A percentile compares a stretch with the other conserved stretches of the same genome.
Evolutionary conservation across 1,140 invertebrate species (phyloP).

Genomic region (Pseudomyrmex gracilis): DNA sequence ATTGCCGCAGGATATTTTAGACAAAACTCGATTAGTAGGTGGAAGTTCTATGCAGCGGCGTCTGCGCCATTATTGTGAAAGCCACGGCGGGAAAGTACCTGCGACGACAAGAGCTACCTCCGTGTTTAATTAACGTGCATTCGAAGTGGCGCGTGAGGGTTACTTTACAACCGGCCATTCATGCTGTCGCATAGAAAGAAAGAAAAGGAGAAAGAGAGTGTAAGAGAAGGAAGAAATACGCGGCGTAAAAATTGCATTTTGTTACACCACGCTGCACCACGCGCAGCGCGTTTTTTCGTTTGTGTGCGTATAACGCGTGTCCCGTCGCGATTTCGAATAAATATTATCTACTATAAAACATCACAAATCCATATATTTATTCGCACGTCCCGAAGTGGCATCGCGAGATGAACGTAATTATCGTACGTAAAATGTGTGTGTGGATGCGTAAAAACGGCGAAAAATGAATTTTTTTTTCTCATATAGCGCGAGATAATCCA

Average conservation of each 20-base stretch:
- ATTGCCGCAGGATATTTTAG: conserved; percentile 74
- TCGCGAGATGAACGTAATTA: conserved; percentile 33
- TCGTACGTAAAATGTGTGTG: conserved; percentile 28
- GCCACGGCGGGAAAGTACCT: conserved; percentile 71
- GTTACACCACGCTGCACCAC: no score
- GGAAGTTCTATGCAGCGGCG: conserved; percentile 68
- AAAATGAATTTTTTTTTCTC: conserved; percentile 56
- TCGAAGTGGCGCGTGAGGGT: conserved; percentile 61
- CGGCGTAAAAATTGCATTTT: conserved; percentile 38
- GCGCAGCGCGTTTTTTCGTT: neutral
- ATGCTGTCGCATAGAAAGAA: neutral
- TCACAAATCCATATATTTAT: conserved; percentile 45
- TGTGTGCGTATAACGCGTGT: neutral
- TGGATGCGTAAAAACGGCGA: neutral
- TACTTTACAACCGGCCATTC: conserved; percentile 65
- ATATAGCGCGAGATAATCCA: conserved; percentile 40
- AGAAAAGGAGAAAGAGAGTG: neutral
- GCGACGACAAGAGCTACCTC: conserved; percentile 69
- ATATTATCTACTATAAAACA: conserved; percentile 1
- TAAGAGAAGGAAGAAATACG: neutral
- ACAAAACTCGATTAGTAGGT: conserved; percentile 73
- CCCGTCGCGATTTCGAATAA: conserved; percentile 26
- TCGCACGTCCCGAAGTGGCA: neutral
- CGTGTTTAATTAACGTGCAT: conserved; percentile 72
- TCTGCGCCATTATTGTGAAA: conserved; percentile 74